A percentile compares a stretch with the other conserved stretches of the same genome.
These are phyloP conservation scores for Petrocephalus schoutedeni DNA, from an alignment of 2,797 vertebrate genomes.

Conservation along the genomic window DNA sequence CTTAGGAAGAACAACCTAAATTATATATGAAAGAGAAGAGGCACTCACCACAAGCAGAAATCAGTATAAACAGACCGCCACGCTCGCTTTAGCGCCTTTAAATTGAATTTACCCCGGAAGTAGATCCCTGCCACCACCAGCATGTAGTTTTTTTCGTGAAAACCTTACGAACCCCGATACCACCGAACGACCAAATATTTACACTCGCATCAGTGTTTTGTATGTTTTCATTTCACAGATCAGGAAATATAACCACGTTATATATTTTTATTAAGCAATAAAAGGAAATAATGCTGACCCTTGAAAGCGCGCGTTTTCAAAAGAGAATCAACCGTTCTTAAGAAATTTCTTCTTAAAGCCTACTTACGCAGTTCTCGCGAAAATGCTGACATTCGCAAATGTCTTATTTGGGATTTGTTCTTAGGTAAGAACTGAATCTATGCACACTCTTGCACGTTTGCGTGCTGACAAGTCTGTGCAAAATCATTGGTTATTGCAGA, in stretches of 20 bases:
- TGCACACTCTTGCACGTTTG: too few species aligned
- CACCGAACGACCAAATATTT: background rate
- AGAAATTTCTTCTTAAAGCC: background rate
- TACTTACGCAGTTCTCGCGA: background rate
- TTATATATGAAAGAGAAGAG: background rate
- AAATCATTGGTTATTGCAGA: too few species aligned
- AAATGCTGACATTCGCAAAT: background rate
- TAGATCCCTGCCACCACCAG: background rate
- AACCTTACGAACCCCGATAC: background rate
- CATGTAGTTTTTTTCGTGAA: background rate
- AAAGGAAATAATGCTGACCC: background rate
- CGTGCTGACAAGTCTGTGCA: too few species aligned
- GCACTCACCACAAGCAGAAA: background rate
- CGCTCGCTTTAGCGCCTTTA: background rate
- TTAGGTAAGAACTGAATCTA: background rate
- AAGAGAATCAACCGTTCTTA: background rate
- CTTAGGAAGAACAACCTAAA: background rate
- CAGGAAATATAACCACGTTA: background rate
- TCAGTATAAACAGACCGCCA: background rate
- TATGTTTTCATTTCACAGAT: background rate
- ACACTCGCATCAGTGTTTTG: background rate
- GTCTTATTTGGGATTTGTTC: background rate
- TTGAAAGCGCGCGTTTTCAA: background rate
- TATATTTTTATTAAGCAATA: background rate
- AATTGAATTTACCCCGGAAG: slow-evolving; percentile 17